Evolutionary conservation across 2,113 vertebrate genomes (phyloP).

Genomic region (Cephalopholis sonnerati): DNA sequence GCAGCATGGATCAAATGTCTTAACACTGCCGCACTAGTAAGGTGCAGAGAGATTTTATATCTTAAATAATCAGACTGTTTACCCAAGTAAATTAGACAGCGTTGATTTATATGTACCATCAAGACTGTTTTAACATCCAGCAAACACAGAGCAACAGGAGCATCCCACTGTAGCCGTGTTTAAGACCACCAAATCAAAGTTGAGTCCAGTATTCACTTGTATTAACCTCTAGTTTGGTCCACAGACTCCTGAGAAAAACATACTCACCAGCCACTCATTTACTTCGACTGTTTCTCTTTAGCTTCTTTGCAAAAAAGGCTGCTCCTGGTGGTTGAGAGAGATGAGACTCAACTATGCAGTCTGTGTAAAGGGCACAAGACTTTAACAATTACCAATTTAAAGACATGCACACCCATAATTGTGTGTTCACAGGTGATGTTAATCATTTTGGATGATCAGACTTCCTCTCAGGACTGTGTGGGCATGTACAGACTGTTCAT

Average conservation of each 20-base stretch:
- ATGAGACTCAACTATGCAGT: not conserved
- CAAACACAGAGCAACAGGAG: not conserved
- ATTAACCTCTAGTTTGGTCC: too few species aligned
- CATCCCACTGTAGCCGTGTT: not conserved
- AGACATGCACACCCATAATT: too few species aligned
- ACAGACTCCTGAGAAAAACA: too few species aligned
- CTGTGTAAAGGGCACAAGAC: not conserved
- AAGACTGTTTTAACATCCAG: not conserved
- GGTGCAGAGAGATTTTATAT: slow-evolving; percentile 1
- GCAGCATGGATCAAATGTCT: slow-evolving; percentile 5
- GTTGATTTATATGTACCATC: not conserved
- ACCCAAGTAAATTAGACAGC: not conserved
- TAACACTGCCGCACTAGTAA: not conserved
- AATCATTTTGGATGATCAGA: not conserved
- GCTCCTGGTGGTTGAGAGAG: not conserved
- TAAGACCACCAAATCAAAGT: not conserved
- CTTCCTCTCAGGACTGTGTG: not conserved
- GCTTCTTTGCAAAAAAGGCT: not conserved
- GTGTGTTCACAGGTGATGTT: not conserved
- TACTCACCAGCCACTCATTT: too few species aligned
- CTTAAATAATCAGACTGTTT: not conserved
- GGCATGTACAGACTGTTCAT: not conserved
- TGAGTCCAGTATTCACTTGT: not conserved
- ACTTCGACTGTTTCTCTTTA: too few species aligned
- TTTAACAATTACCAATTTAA: not conserved